These are phyloP conservation scores for Alces alces DNA, from an alignment of 2,113 vertebrate species.

Conservation along the genomic window DNA sequence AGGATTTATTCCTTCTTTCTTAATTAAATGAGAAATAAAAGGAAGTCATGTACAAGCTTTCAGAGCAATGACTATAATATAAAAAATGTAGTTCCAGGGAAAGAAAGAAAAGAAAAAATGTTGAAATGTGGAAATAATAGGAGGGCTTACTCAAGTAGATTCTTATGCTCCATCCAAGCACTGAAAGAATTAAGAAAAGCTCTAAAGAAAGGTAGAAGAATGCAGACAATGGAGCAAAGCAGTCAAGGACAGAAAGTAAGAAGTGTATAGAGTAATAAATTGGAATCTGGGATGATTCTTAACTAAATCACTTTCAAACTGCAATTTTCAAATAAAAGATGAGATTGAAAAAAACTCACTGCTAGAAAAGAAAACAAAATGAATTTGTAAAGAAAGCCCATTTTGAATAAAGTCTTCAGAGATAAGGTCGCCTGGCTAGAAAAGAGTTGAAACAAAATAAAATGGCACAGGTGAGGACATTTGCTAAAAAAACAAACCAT, in stretches of 20 bases:
- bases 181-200: background rate
- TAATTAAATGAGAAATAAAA: conserved; percentile 35
- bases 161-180: background rate
- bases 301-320: conserved; percentile 17
- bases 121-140: background rate
- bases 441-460: background rate
- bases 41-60: background rate
- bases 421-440: background rate
- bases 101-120: background rate
- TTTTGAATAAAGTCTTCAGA: background rate
- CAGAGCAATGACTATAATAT: background rate
- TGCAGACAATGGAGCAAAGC: background rate
- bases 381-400: background rate
- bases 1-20: background rate
- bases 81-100: background rate
- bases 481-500: background rate
- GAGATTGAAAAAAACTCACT: background rate
- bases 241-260: background rate
- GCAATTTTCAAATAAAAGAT: background rate
- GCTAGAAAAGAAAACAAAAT: background rate
- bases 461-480: background rate
- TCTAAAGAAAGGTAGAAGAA: background rate
- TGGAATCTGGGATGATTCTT: background rate
- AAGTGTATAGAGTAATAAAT: background rate
- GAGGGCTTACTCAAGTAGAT: background rate